Evolutionary conservation across 2,113 vertebrate genomes (phyloP), one percentile per base, ranked within the genome.

Genomic region (Lipophrys pholis): DNA sequence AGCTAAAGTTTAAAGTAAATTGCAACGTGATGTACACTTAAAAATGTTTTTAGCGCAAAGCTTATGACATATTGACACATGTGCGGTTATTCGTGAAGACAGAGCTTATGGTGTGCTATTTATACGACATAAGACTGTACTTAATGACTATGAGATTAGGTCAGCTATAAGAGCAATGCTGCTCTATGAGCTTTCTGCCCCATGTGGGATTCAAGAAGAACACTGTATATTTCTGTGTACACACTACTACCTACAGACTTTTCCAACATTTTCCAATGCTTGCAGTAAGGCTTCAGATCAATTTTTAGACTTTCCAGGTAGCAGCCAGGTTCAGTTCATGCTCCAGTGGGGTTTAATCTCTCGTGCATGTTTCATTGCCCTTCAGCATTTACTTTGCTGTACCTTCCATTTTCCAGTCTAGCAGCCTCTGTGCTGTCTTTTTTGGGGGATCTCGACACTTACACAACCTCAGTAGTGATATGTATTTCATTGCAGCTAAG

Each of bases 61-160:
- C 50, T 68, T 65, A 51, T 14, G 11, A 11, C 21, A 63, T 62
- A 66, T 40, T 41, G 67, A 76, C 69, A 67, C 35, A 61, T 14
- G 11, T 61, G 42, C 55, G 67, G 78, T 15, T 65, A 57, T 46
- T 73, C 40, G 58, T 39, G 61, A 36, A 68, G 65, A 69, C 17
- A n/a, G 73, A 80, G 80, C 55, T 83, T 75, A 72, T 16, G 16
- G 21, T 35, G 70, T 64, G 48, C 73, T 73, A 84, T 70, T 78
- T 41, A 76, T 83, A 87, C 21, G 1, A 43, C 46, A 2, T 71
- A 81, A 88, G 72, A 64, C 74, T 83, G 70, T 69, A 76, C 76
- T 78, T 83, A 85, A 90, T 78, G 79, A 68, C 60, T 68, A 36
- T 69, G 56, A 83, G 83, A 89, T 90, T 55, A 91, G 67, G 1